Conservation (phyloP, 1,140 invertebrate species). For the silkworm (Bombyx mori) region ASM3026992v2 NC_085126.1:11164001-11164500, state of each 20-base stretch:
- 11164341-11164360: conserved; percentile 74
- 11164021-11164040: no score
- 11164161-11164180: conserved; percentile 92
- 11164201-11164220: conserved; percentile 85
- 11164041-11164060: no score
- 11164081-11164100: no score
- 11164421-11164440: no score
- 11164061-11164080: no score
- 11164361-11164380: conserved; percentile 78
- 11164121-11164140: no score
- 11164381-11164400: not conserved
- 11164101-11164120: no score
- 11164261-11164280: conserved; percentile 79
- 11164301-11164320: conserved; percentile 81
- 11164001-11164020: no score
- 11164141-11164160: conserved; percentile 85
- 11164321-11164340: conserved; percentile 80
- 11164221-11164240: conserved; percentile 75
- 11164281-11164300: conserved; percentile 90
- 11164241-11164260: conserved; percentile 86
- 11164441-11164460: no score
- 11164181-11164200: conserved; percentile 96
- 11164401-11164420: no score
- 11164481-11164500: no score
- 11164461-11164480: no score